phyloP scores from a whole-genome alignment of 2,888 invertebrate genomes.

The Noctua fimbriata region DNA sequence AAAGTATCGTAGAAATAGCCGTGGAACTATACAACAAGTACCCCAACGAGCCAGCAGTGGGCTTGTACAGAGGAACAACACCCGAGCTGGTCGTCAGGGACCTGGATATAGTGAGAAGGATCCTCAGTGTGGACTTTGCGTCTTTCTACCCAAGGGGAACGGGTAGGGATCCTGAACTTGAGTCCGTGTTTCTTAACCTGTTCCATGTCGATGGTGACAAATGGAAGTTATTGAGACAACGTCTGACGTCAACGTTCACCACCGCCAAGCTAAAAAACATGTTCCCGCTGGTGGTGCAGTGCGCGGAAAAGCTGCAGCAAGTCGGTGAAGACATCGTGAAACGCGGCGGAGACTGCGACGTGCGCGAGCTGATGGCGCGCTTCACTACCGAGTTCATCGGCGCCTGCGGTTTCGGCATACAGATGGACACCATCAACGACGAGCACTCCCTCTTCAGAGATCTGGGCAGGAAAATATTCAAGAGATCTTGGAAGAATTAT shows the following conservation, averaged over 20 bases:
- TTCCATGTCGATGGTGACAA: conserved; percentile 80
- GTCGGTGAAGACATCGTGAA: conserved; percentile 71
- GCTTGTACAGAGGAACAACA: conserved; percentile 76
- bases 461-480: conserved; percentile 73
- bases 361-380: conserved; percentile 78
- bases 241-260: conserved; percentile 83
- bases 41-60: conserved; percentile 80
- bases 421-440: conserved; percentile 76
- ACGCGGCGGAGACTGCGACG: conserved; percentile 73
- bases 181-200: conserved; percentile 76
- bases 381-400: conserved; percentile 81
- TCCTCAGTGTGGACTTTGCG: conserved; percentile 77
- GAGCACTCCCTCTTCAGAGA: conserved; percentile 75
- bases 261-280: conserved; percentile 81
- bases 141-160: conserved; percentile 78
- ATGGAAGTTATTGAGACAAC: conserved; percentile 82
- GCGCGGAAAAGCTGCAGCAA: conserved; percentile 77
- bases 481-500: conserved; percentile 60
- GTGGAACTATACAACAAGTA: conserved; percentile 77
- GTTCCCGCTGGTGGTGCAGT: conserved; percentile 82
- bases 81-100: conserved; percentile 81
- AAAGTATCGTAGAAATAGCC: conserved; percentile 72
- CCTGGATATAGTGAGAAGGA: conserved; percentile 74
- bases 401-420: conserved; percentile 80
- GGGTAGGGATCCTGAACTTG: conserved; percentile 70